A percentile compares a stretch with the other conserved stretches of the same genome.
phyloP scores from a whole-genome alignment of 1,140 invertebrate species.

The Neuroterus valhalla region DNA sequence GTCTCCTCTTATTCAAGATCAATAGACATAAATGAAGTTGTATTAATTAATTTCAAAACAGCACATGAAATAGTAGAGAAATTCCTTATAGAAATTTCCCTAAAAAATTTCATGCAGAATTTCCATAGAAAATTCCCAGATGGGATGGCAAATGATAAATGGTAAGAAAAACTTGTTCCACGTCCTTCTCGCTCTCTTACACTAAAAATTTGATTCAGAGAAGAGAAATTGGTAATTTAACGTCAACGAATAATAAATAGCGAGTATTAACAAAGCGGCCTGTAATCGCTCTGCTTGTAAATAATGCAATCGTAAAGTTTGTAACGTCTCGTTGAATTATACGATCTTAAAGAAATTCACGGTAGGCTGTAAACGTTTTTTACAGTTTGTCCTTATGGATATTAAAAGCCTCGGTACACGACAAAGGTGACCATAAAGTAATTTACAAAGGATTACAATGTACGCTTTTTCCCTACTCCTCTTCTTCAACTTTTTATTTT shows the following conservation, averaged over 20 bases:
- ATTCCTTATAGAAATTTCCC: no score
- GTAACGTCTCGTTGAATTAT: slow-evolving; percentile 27
- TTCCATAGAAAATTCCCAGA: no score
- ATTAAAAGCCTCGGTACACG: slow-evolving; percentile 25
- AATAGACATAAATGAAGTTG: no score
- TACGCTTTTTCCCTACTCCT: not conserved
- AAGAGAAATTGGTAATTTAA: slow-evolving; percentile 14
- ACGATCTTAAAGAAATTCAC: slow-evolving; percentile 25
- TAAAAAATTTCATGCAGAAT: no score
- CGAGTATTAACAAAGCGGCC: slow-evolving; percentile 17
- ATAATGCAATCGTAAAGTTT: slow-evolving; percentile 27
- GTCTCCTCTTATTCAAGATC: no score
- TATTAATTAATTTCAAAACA: no score
- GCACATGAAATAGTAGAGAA: no score
- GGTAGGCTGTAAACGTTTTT: slow-evolving; percentile 28
- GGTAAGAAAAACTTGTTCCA: not conserved
- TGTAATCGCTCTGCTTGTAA: slow-evolving; percentile 22
- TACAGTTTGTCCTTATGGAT: slow-evolving; percentile 27
- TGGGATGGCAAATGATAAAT: not conserved
- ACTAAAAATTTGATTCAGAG: not conserved
- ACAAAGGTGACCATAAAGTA: slow-evolving; percentile 30
- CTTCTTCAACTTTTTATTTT: not conserved
- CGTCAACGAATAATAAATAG: slow-evolving; percentile 24
- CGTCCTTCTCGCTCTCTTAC: not conserved
- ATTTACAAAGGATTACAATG: slow-evolving; percentile 27